Conservation (phyloP, 2,797 vertebrate genomes). For the Pogoniulus pusillus region DNA sequence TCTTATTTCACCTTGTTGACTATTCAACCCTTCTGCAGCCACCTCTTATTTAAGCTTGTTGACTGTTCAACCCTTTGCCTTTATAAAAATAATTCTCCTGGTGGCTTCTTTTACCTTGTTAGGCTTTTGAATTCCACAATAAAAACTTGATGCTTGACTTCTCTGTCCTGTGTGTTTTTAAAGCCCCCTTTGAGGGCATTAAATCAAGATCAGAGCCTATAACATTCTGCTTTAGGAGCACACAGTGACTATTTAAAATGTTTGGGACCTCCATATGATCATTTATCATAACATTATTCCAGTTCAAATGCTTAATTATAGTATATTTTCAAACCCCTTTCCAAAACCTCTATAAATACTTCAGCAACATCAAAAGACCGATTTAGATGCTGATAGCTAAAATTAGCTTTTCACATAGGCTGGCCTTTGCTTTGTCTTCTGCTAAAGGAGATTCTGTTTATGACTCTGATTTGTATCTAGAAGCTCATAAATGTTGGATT, state of each 20-base stretch:
- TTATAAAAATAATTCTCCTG: conserved; percentile 54
- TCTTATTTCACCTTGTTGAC: background rate
- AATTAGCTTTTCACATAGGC: background rate
- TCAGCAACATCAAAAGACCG: conserved; percentile 9
- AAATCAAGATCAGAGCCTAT: conserved; percentile 45
- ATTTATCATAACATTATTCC: conserved; percentile 63
- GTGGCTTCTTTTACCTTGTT: conserved; percentile 43
- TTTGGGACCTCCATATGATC: conserved; percentile 42
- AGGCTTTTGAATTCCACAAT: conserved; percentile 50
- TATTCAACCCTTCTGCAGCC: no score
- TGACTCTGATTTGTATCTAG: background rate
- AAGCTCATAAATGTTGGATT: background rate
- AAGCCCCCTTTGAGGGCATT: conserved; percentile 29
- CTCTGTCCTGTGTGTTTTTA: background rate
- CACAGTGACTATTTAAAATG: conserved; percentile 54
- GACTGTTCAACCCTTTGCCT: conserved; percentile 44
- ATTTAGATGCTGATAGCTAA: background rate
- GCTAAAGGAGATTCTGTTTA: conserved; percentile 2
- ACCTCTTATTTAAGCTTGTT: background rate
- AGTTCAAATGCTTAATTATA: conserved; percentile 49
- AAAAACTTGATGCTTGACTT: conserved; percentile 40
- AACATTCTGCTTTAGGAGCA: conserved; percentile 16
- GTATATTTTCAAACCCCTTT: conserved; percentile 41
- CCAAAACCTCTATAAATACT: conserved; percentile 45
- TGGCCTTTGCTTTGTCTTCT: conserved; percentile 11